Evolutionary conservation across 2,113 vertebrate species (phyloP), one percentile per base, ranked within the genome.

Genomic region (Microtus richardsoni): DNA sequence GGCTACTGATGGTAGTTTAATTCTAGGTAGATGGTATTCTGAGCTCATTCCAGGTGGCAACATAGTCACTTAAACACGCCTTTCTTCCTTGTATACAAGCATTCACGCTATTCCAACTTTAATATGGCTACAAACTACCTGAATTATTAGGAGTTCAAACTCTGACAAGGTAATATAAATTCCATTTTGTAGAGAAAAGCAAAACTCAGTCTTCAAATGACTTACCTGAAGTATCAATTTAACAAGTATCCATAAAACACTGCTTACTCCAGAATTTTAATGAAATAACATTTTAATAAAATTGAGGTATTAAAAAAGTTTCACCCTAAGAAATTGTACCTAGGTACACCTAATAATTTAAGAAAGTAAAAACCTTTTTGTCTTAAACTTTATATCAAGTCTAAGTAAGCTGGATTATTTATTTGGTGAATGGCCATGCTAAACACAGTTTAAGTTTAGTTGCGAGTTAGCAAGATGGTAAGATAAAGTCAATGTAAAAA

Each of bases 151-250:
- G n/a, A 39, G 89, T 54, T 92, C 44, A 78, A 52, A 58, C 64
- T 62, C 19, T 70, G 47, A 66, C 10, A 64, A 44, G 49, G 22
- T 64, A 95, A 91, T 12, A 0, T 33, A 88, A 93, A 58, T 91
- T 54, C 79, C 44, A 71, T 22, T 94, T 80, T 78, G 91, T 41
- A 64, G 0, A 64, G 30, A 89, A 74, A 85, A 93, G 6, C 71
- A 74, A 87, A 82, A 74, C 26, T 83, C 41, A 52, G 22, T 60
- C 39, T 90, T 86, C 36, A 82, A 39, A 26, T 82, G n/a, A 94
- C 30, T 86, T 88, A 94, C 5, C 62, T 12, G 19, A 95, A 90
- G 36, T 73, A 94, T 28, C n/a, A 88, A 74, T 60, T 33, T 28
- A 86, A 16, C 64, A 89, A 80, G 64, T 62, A 91, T 33, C 44